Evolutionary conservation across 2,888 invertebrate species (phyloP).

Genomic region (Polydrusus cervinus): DNA sequence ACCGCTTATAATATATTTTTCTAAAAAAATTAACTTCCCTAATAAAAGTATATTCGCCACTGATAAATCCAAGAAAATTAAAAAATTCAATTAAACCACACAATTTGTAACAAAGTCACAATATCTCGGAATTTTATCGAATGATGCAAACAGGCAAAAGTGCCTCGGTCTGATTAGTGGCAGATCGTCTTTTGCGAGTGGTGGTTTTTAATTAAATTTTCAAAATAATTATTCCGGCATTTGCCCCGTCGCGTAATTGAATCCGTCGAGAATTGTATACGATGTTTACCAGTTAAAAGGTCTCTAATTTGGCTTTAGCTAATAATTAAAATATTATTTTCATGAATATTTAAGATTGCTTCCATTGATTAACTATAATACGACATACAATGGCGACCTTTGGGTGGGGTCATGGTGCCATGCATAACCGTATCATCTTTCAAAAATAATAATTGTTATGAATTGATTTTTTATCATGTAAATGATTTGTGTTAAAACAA

Average conservation of each 20-base stretch:
- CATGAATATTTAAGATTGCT: slow-evolving; percentile 39
- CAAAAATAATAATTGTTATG: too few species aligned
- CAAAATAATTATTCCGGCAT: slow-evolving; percentile 53
- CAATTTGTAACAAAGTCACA: background rate
- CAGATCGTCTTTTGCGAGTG: slow-evolving; percentile 43
- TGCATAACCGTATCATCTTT: too few species aligned
- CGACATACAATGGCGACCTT: too few species aligned
- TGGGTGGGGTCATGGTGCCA: too few species aligned
- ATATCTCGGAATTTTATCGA: slow-evolving; percentile 8
- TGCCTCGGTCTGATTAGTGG: slow-evolving; percentile 47
- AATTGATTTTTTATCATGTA: too few species aligned
- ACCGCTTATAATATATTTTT: too few species aligned
- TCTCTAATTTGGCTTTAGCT: slow-evolving; percentile 28
- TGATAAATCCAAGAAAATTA: background rate
- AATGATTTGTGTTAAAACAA: too few species aligned
- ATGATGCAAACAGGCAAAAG: slow-evolving; percentile 25
- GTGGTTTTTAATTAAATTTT: slow-evolving; percentile 53
- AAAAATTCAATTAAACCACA: slow-evolving; percentile 2
- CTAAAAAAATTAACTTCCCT: background rate
- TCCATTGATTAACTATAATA: slow-evolving; percentile 18
- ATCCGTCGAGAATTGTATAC: slow-evolving; percentile 45
- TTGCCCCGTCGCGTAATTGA: slow-evolving; percentile 50
- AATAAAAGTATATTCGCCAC: background rate
- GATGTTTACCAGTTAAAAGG: slow-evolving; percentile 21
- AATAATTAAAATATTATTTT: slow-evolving; percentile 38